Evolutionary conservation across 2,797 vertebrate species (phyloP).

Genomic region (Mallotus villosus): DNA sequence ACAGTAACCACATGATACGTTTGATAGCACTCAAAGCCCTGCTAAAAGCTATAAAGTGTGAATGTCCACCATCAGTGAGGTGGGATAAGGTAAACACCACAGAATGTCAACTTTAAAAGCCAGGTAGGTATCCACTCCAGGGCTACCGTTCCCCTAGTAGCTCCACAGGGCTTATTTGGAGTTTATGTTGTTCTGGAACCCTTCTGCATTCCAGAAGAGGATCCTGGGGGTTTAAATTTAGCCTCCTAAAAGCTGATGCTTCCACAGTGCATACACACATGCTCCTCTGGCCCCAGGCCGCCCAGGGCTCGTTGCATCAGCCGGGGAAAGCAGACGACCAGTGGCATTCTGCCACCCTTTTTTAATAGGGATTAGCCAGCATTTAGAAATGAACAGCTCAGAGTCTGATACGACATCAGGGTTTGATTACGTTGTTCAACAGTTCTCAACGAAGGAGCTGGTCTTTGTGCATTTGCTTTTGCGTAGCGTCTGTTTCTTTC

Average conservation of each 20-base stretch:
- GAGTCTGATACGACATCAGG: slow-evolving; percentile 31
- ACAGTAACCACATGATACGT: not conserved
- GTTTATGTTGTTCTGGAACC: slow-evolving; percentile 76
- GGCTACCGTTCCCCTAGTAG: slow-evolving; percentile 28
- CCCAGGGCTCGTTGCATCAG: slow-evolving; percentile 52
- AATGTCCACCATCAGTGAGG: not conserved
- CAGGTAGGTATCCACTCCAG: slow-evolving; percentile 22
- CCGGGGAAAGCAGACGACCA: slow-evolving; percentile 44
- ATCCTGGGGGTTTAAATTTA: slow-evolving; percentile 79
- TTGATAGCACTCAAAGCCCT: too few relatives aligned
- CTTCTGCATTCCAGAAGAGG: slow-evolving; percentile 67
- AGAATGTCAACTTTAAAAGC: slow-evolving; percentile 21
- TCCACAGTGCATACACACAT: slow-evolving; percentile 61
- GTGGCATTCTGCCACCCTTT: slow-evolving; percentile 67
- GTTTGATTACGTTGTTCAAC: not conserved
- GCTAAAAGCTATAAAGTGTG: not conserved
- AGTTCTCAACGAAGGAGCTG: not conserved
- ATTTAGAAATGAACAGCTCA: slow-evolving; percentile 54
- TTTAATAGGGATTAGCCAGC: slow-evolving; percentile 69
- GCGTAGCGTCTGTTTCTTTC: too few relatives aligned
- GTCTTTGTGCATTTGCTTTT: too few relatives aligned
- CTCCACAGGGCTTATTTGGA: slow-evolving; percentile 75
- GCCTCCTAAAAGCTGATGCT: slow-evolving; percentile 80
- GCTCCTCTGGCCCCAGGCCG: slow-evolving; percentile 59
- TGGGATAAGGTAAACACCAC: not conserved